phyloP scores from a whole-genome alignment of 2,888 invertebrate genomes.

The Maniola hyperantus region DNA sequence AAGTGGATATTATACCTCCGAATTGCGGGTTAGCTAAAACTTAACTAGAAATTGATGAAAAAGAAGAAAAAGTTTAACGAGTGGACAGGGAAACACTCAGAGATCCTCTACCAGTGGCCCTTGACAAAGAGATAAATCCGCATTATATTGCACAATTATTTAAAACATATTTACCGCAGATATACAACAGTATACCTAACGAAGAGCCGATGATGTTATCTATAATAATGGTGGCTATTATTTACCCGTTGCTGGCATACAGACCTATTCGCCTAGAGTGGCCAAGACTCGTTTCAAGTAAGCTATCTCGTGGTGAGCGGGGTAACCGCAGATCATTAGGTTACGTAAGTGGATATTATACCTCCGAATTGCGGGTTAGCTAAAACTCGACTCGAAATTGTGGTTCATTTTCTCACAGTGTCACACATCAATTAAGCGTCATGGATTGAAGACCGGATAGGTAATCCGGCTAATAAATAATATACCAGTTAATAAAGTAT shows the following conservation, averaged over 20 bases:
- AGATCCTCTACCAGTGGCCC: too few relatives aligned
- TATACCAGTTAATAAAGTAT: too few relatives aligned
- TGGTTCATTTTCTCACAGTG: background rate
- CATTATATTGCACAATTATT: slow-evolving; percentile 1
- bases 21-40: slow-evolving; percentile 7
- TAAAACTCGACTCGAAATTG: background rate
- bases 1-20: slow-evolving; percentile 14
- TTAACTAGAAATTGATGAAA: background rate
- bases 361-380: slow-evolving; percentile 13
- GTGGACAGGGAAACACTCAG: too few relatives aligned
- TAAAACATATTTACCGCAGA: background rate
- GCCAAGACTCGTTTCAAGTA: slow-evolving; percentile 10
- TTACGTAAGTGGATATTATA: slow-evolving; percentile 16
- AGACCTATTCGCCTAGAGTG: background rate
- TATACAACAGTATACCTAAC: background rate
- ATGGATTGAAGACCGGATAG: background rate
- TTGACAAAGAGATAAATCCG: too few relatives aligned
- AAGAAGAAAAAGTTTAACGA: too few relatives aligned
- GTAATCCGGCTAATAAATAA: too few relatives aligned
- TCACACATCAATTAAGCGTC: background rate
- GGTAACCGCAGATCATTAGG: slow-evolving; percentile 19
- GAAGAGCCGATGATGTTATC: slow-evolving; percentile 3
- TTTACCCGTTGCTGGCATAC: slow-evolving; percentile 1
- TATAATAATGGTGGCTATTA: slow-evolving; percentile 8
- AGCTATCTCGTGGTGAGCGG: slow-evolving; percentile 12